phyloP scores from a whole-genome alignment of 2,888 invertebrate species.

The Lutraria lutraria region DNA sequence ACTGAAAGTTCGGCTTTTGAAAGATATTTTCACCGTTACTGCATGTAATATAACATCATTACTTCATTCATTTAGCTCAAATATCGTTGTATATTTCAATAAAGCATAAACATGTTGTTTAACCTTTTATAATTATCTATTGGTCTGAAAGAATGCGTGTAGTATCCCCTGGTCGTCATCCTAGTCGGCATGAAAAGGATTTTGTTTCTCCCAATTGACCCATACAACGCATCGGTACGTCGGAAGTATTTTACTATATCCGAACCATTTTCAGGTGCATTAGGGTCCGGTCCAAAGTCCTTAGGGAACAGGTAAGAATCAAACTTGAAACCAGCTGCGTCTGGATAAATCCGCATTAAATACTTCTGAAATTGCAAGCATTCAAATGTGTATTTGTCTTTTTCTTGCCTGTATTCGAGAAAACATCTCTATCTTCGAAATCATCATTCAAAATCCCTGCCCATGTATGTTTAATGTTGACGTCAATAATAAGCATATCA shows the following conservation, averaged over 20 bases:
- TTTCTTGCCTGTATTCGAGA: neutral
- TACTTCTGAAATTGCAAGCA: constrained; percentile 15
- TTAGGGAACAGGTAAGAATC: constrained; percentile 1
- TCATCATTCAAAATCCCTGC: neutral
- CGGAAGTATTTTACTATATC: neutral
- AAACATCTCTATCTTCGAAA: neutral
- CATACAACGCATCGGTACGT: neutral
- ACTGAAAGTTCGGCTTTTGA: too few relatives aligned
- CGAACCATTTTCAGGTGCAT: neutral
- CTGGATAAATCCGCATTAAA: neutral
- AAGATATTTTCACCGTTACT: too few relatives aligned
- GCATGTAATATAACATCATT: too few relatives aligned
- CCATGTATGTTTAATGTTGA: neutral
- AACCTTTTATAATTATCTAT: neutral
- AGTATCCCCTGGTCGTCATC: neutral
- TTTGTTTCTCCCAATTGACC: neutral
- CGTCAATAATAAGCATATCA: constrained; percentile 4
- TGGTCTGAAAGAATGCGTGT: neutral
- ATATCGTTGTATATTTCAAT: too few relatives aligned
- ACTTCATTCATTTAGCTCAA: too few relatives aligned
- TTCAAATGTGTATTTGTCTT: neutral
- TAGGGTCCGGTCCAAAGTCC: neutral
- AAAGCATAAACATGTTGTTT: too few relatives aligned
- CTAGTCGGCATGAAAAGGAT: constrained; percentile 7
- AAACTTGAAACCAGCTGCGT: constrained; percentile 9